These are phyloP conservation scores for Aegypius monachus DNA, from an alignment of 2,113 vertebrate genomes.

Conservation along the genomic window DNA sequence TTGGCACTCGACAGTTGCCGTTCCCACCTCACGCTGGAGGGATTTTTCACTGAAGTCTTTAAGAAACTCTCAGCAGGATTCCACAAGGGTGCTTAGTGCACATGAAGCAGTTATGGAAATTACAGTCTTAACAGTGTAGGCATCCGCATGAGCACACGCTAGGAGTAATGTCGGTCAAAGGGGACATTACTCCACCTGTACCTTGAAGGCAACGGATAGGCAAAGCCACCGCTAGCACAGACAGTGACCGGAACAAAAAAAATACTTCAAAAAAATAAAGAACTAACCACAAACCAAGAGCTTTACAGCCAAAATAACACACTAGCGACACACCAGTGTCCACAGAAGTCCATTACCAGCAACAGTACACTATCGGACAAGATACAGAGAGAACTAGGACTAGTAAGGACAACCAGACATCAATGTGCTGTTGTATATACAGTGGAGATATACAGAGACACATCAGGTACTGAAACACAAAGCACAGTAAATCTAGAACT, in stretches of 20 bases:
- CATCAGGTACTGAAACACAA: slow-evolving; percentile 65
- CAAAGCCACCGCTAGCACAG: slow-evolving; percentile 80
- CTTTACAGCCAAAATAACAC: slow-evolving; percentile 76
- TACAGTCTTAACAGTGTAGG: slow-evolving; percentile 80
- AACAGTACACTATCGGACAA: slow-evolving; percentile 68
- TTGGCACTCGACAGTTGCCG: not conserved
- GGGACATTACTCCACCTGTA: slow-evolving; percentile 81
- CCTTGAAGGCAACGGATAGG: slow-evolving; percentile 78
- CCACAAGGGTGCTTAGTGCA: slow-evolving; percentile 87
- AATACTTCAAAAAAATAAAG: slow-evolving; percentile 60
- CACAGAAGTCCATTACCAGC: slow-evolving; percentile 70
- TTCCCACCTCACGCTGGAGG: not conserved
- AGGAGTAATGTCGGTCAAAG: slow-evolving; percentile 76
- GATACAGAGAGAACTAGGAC: slow-evolving; percentile 73
- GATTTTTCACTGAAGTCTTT: slow-evolving; percentile 53
- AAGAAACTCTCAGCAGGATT: slow-evolving; percentile 87
- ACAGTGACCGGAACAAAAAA: slow-evolving; percentile 74
- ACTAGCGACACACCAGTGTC: slow-evolving; percentile 75
- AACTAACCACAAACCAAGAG: slow-evolving; percentile 80
- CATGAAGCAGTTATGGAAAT: slow-evolving; percentile 88
- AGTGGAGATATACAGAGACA: slow-evolving; percentile 71
- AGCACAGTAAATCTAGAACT: slow-evolving; percentile 55
- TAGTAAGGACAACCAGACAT: slow-evolving; percentile 71
- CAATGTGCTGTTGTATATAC: slow-evolving; percentile 72
- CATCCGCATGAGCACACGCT: slow-evolving; percentile 76